Conservation (phyloP, 2,113 vertebrate species). For the Ursus arctos region DNA sequence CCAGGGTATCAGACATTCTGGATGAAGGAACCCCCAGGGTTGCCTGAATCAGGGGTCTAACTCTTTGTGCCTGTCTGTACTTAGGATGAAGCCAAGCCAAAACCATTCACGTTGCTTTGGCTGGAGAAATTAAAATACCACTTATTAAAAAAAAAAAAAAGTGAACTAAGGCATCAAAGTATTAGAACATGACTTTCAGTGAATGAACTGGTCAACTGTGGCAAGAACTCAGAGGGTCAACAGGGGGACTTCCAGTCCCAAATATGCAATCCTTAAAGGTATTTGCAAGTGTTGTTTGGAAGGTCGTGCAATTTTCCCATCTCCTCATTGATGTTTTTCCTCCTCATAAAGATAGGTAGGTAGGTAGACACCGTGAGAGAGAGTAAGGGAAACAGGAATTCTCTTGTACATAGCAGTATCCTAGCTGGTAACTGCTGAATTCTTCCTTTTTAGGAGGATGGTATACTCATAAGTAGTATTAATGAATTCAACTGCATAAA, state of each 20-base stretch:
- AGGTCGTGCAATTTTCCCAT: not conserved
- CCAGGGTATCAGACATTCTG: not conserved
- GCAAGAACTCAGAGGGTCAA: not conserved
- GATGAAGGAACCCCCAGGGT: not conserved
- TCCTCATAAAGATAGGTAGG: not conserved
- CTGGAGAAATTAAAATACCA: not conserved
- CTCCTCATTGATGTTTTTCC: not conserved
- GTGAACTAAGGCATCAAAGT: not conserved
- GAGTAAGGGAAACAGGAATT: not conserved
- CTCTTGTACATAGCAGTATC: not conserved
- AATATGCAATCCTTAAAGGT: not conserved
- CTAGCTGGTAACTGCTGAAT: not conserved
- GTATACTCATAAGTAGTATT: not conserved
- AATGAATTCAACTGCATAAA: not conserved
- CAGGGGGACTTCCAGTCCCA: not conserved
- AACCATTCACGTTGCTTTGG: not conserved
- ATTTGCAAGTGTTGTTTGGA: not conserved
- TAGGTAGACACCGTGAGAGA: not conserved
- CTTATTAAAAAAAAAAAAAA: not conserved
- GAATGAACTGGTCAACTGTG: not conserved
- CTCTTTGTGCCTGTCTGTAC: not conserved
- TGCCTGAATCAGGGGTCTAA: not conserved
- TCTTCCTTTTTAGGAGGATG: not conserved
- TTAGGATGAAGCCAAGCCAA: not conserved
- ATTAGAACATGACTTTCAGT: not conserved